Percentiles rank a stretch among this genome's conserved stretches.
phyloP scores from a whole-genome alignment of 2,113 vertebrate genomes.

The Sakesphorus luctuosus region DNA sequence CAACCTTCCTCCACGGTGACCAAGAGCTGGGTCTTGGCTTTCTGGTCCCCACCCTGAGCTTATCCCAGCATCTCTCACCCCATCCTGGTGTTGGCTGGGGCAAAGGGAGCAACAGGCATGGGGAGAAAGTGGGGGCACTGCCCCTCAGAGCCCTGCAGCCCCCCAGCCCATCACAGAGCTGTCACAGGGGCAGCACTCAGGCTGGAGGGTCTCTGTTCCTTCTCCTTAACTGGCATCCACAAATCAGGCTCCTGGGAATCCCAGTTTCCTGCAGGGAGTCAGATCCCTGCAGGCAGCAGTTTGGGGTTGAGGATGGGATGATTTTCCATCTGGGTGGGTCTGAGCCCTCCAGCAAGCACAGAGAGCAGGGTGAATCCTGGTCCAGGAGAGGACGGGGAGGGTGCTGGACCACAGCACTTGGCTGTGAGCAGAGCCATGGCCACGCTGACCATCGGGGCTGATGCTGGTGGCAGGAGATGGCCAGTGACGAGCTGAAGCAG shows the following conservation, averaged over 20 bases:
- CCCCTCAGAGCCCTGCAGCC: not conserved
- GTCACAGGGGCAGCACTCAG: not conserved
- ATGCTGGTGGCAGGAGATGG: conserved; percentile 88
- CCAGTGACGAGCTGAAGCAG: conserved; percentile 93
- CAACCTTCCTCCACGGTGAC: not conserved
- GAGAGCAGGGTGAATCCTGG: not conserved
- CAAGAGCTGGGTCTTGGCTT: not conserved
- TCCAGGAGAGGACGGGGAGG: not conserved
- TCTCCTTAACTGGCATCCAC: not conserved
- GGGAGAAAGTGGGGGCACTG: not conserved
- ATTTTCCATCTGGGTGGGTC: not conserved
- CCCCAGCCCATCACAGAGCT: not conserved
- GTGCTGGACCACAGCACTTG: accelerated
- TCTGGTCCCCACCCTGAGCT: not conserved
- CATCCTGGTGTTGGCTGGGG: not conserved
- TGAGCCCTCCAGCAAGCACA: not conserved
- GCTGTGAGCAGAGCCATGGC: not conserved
- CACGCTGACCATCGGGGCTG: accelerated
- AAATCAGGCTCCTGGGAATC: not conserved
- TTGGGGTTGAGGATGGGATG: not conserved
- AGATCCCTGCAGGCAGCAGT: not conserved
- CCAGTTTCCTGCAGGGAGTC: not conserved
- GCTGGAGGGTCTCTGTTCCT: not conserved
- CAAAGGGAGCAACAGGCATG: accelerated
- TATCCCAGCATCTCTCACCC: not conserved